Conservation (phyloP, 2,888 invertebrate genomes). For the Muschampia plurimacula region DNA sequence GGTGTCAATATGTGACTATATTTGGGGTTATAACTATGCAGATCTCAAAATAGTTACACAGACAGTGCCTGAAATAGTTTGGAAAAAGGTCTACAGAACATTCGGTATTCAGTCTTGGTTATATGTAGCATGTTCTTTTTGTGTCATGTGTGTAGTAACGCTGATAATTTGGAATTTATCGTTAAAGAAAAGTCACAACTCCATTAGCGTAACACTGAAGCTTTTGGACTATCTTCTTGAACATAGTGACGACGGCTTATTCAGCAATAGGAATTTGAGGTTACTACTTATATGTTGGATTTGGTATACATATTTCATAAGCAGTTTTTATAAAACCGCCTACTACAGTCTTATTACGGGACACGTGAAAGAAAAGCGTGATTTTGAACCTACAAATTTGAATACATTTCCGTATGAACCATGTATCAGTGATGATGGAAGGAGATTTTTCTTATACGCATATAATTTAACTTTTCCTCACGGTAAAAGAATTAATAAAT, state of each 20-base stretch:
- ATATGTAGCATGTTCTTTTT: constrained; percentile 23
- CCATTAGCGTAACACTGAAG: constrained; percentile 40
- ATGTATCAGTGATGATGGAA: constrained; percentile 56
- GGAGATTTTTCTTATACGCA: constrained; percentile 55
- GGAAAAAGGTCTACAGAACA: constrained; percentile 57
- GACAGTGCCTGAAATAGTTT: constrained; percentile 51
- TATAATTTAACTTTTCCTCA: constrained; percentile 57
- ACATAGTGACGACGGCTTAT: constrained; percentile 54
- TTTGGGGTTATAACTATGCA: constrained; percentile 61
- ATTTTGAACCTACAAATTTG: constrained; percentile 50
- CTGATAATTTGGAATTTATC: constrained; percentile 20
- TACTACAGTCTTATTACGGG: constrained; percentile 59
- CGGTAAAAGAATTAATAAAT: constrained; percentile 50
- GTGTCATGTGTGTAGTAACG: constrained; percentile 18
- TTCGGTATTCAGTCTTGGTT: constrained; percentile 49
- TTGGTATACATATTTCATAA: constrained; percentile 66
- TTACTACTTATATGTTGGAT: constrained; percentile 61
- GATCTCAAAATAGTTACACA: constrained; percentile 57
- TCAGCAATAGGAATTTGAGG: constrained; percentile 54
- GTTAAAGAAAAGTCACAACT: constrained; percentile 1
- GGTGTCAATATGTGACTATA: constrained; percentile 58
- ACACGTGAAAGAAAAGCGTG: constrained; percentile 50
- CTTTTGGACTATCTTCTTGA: constrained; percentile 63
- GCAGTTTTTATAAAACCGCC: constrained; percentile 66
- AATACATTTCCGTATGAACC: constrained; percentile 55